Percentiles rank a stretch among this genome's conserved stretches.
These are phyloP conservation scores for Trinorchestia longiramus DNA, from an alignment of 1,140 invertebrate genomes.

Conservation along the genomic window DNA sequence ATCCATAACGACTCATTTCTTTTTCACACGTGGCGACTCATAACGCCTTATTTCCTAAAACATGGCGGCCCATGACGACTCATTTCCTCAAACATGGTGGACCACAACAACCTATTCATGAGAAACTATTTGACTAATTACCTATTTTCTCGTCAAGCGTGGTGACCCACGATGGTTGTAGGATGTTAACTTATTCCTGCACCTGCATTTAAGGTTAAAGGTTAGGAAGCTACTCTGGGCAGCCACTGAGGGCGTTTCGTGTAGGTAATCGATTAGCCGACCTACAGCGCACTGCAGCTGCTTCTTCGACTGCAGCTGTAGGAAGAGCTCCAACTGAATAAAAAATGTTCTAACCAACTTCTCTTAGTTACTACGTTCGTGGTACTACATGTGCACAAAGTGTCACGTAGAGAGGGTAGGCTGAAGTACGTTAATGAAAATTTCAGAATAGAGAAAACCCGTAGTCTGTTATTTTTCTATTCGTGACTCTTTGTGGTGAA, in stretches of 20 bases:
- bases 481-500: not conserved
- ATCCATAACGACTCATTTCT: no score
- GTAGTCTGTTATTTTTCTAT: not conserved
- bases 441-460: not conserved
- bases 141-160: not conserved
- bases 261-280: not conserved
- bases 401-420: not conserved
- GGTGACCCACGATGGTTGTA: not conserved
- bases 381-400: no score
- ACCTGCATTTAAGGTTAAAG: not conserved
- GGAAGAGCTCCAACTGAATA: not conserved
- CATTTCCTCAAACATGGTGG: no score
- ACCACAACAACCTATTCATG: no score
- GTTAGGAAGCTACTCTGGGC: not conserved
- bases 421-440: not conserved
- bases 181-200: constrained; percentile 5
- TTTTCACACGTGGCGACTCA: no score
- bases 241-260: not conserved
- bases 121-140: no score
- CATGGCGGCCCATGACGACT: no score
- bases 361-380: not conserved
- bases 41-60: no score
- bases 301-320: not conserved
- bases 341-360: not conserved
- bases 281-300: not conserved